phyloP scores from a whole-genome alignment of 2,113 vertebrate species.

The Pangasianodon hypophthalmus region DNA sequence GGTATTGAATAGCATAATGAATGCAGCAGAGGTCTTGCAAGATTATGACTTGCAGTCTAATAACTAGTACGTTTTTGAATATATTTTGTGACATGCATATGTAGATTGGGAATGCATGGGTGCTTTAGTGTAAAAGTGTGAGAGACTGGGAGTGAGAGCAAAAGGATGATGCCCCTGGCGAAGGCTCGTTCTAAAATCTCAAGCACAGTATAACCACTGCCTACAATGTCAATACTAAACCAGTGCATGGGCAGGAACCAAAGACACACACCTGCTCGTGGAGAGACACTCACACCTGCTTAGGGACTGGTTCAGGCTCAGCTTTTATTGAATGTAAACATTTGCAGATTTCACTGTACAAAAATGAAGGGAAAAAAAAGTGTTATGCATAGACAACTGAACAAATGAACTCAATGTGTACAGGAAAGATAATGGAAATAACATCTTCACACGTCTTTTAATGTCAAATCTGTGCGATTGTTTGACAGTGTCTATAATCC shows the following conservation, averaged over 20 bases:
- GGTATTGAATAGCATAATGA: not conserved
- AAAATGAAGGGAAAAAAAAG: not conserved
- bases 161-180: not conserved
- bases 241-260: not conserved
- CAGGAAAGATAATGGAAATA: not conserved
- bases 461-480: not conserved
- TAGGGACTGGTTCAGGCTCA: not conserved
- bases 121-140: not conserved
- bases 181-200: not conserved
- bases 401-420: slow-evolving; percentile 3
- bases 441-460: not conserved
- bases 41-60: slow-evolving; percentile 9
- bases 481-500: not conserved
- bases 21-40: slow-evolving; percentile 2
- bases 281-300: not conserved
- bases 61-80: slow-evolving; percentile 11
- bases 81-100: not conserved
- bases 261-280: not conserved
- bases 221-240: slow-evolving; percentile 2
- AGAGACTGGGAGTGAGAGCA: not conserved
- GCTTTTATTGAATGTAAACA: slow-evolving; percentile 35
- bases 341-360: slow-evolving; percentile 29
- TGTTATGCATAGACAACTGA: slow-evolving; percentile 4
- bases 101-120: not conserved
- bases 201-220: slow-evolving; percentile 46